A percentile compares a stretch with the other conserved stretches of the same genome.
phyloP scores from a whole-genome alignment of 2,113 vertebrate genomes.

The Micronycteris hirsuta region DNA sequence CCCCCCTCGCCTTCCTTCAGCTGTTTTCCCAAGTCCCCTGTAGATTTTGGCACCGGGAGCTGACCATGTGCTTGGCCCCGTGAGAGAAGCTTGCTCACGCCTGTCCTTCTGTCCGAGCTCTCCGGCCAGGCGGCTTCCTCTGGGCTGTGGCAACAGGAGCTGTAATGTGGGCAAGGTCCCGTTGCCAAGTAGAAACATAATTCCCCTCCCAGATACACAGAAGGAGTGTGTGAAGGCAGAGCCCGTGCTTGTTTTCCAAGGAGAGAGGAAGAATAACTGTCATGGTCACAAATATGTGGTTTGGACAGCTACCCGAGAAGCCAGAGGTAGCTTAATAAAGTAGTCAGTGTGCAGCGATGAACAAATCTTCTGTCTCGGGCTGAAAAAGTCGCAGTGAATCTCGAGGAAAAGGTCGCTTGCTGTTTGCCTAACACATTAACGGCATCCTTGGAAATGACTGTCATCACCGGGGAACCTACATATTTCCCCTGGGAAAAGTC shows the following conservation, averaged over 20 bases:
- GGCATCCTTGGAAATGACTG: conserved; percentile 78
- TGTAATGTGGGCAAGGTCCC: conserved; percentile 33
- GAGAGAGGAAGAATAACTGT: conserved; percentile 82
- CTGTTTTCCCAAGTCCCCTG: not conserved
- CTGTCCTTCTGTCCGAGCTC: conserved; percentile 56
- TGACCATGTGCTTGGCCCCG: conserved; percentile 22
- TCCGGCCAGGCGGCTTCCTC: not conserved
- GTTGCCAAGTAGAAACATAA: conserved; percentile 63
- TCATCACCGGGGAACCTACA: conserved; percentile 59
- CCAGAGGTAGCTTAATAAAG: conserved; percentile 77
- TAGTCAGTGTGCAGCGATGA: conserved; percentile 78
- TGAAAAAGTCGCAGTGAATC: conserved; percentile 71
- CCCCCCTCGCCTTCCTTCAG: not conserved
- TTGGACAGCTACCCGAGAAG: conserved; percentile 77
- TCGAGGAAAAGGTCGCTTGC: conserved; percentile 82
- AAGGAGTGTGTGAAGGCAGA: conserved; percentile 68
- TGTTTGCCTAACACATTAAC: conserved; percentile 78
- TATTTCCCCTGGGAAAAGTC: conserved; percentile 50
- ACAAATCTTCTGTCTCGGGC: conserved; percentile 77
- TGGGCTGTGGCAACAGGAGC: conserved; percentile 37
- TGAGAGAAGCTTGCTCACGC: conserved; percentile 46
- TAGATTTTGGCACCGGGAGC: not conserved
- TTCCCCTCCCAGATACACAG: conserved; percentile 56
- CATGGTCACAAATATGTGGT: conserved; percentile 82
- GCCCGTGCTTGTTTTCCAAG: conserved; percentile 78